Evolutionary conservation across 2,888 invertebrate species (phyloP).

Genomic region (Scaptomyza parva): DNA sequence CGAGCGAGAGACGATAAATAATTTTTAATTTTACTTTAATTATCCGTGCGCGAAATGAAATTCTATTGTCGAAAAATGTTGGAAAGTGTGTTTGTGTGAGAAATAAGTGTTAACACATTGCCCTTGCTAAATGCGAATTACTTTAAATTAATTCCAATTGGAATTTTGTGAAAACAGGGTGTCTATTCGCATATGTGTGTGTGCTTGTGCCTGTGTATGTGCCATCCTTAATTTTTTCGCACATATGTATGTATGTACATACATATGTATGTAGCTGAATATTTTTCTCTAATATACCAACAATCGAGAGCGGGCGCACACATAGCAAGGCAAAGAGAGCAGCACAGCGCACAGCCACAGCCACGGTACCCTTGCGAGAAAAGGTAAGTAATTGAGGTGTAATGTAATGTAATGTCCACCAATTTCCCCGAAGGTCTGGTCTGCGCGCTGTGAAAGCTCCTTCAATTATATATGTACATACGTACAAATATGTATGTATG

Average conservation of each 20-base stretch:
- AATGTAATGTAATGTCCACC: constrained; percentile 67
- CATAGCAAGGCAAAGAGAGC: constrained; percentile 46
- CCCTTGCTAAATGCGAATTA: constrained; percentile 53
- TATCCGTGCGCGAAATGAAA: constrained; percentile 61
- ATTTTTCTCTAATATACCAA: constrained; percentile 80
- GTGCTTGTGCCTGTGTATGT: constrained; percentile 65
- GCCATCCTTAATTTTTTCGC: constrained; percentile 78
- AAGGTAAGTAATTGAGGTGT: constrained; percentile 71
- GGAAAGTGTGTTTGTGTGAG: constrained; percentile 72
- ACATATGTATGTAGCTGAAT: constrained; percentile 56
- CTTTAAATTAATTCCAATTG: constrained; percentile 58
- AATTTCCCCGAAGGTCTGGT: constrained; percentile 51
- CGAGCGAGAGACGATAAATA: constrained; percentile 63
- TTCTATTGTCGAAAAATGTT: constrained; percentile 68
- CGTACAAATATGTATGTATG: neutral
- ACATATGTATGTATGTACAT: constrained; percentile 56
- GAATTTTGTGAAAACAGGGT: constrained; percentile 76
- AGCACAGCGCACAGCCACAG: constrained; percentile 48
- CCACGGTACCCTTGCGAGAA: constrained; percentile 65
- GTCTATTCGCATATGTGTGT: constrained; percentile 59
- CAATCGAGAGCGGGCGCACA: constrained; percentile 66
- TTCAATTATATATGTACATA: constrained; percentile 24
- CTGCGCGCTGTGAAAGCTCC: constrained; percentile 41
- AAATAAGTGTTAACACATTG: constrained; percentile 54
- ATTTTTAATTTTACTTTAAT: constrained; percentile 58